phyloP scores from a whole-genome alignment of 1,140 invertebrate genomes.

The Prorops nasuta region DNA sequence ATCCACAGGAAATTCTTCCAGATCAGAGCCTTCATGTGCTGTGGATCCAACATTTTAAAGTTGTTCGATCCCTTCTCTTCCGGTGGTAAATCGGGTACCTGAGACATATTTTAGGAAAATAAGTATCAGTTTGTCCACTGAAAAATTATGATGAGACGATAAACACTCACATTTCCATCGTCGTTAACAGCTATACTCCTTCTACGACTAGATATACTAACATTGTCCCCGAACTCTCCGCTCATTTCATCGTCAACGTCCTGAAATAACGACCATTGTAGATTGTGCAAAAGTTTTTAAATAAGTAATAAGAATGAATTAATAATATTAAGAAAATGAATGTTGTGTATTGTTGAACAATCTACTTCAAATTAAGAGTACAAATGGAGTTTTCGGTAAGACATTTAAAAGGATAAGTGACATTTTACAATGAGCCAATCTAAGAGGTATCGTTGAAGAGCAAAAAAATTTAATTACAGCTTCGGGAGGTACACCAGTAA shows the following conservation, averaged over 20 bases:
- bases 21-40: slow-evolving; percentile 79
- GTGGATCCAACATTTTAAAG: slow-evolving; percentile 65
- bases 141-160: not conserved
- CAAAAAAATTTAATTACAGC: slow-evolving; percentile 30
- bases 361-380: no score
- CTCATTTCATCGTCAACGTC: slow-evolving; percentile 76
- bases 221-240: slow-evolving; percentile 81
- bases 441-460: not conserved
- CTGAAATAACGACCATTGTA: slow-evolving; percentile 29
- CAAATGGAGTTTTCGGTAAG: no score
- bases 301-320: no score
- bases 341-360: no score
- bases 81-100: slow-evolving; percentile 43
- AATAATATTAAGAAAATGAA: no score
- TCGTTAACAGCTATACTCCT: slow-evolving; percentile 59
- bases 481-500: slow-evolving; percentile 60
- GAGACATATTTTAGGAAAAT: not conserved
- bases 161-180: slow-evolving; percentile 36
- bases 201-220: slow-evolving; percentile 70
- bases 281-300: not conserved
- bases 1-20: slow-evolving; percentile 91
- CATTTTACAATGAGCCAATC: no score
- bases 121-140: not conserved
- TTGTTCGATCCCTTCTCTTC: slow-evolving; percentile 44
- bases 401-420: no score